Evolutionary conservation across 2,797 vertebrate species (phyloP).

Genomic region (Adelosebastes latens): DNA sequence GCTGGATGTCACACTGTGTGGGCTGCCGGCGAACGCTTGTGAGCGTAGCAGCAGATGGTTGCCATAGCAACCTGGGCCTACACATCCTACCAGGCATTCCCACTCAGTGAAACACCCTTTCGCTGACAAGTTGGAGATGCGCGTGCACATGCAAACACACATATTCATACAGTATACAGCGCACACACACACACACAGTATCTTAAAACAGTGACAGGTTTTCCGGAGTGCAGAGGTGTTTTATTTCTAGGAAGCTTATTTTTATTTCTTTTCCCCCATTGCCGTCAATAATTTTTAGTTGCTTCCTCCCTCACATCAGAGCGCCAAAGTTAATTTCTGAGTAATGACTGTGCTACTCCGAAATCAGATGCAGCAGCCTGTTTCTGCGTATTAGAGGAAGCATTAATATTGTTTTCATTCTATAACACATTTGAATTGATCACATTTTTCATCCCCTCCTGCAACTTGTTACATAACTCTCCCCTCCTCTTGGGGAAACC

Average conservation of each 20-base stretch:
- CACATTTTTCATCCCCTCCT: constrained; percentile 32
- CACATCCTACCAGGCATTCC: constrained; percentile 87
- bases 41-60: constrained; percentile 86
- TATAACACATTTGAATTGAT: constrained; percentile 36
- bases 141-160: background rate
- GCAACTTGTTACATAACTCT: constrained; percentile 42
- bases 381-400: constrained; percentile 7
- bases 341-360: background rate
- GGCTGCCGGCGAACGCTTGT: constrained; percentile 78
- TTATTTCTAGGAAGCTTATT: constrained; percentile 42
- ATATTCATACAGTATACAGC: background rate
- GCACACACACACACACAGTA: constrained; percentile 11
- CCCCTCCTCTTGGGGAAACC: constrained; percentile 8
- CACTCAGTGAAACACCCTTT: constrained; percentile 83
- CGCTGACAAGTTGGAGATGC: constrained; percentile 50
- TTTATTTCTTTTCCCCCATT: background rate
- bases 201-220: constrained; percentile 32
- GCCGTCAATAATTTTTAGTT: constrained; percentile 3
- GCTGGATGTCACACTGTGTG: constrained; percentile 84
- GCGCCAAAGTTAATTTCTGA: constrained; percentile 1
- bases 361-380: constrained; percentile 9
- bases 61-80: constrained; percentile 84
- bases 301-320: constrained; percentile 16
- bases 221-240: constrained; percentile 32
- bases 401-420: constrained; percentile 39